Conservation (phyloP, 2,888 invertebrate species). For the Polyommatus icarus region DNA sequence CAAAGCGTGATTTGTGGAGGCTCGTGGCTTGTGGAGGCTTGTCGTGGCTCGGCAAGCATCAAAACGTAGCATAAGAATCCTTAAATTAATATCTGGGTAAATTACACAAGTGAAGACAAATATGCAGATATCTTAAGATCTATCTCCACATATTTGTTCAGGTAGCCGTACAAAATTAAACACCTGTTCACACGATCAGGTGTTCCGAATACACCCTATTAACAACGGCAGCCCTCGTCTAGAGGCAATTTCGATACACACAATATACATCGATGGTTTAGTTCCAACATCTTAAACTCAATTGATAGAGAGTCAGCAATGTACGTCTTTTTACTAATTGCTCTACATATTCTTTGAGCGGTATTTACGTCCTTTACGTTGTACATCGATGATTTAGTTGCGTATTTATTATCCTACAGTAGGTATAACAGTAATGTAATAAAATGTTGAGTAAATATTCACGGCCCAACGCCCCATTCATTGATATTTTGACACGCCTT, state of each 20-base stretch:
- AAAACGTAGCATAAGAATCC: too few relatives aligned
- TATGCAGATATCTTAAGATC: conserved; percentile 33
- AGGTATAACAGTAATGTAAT: background rate
- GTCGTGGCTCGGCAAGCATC: too few relatives aligned
- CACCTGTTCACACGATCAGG: conserved; percentile 64
- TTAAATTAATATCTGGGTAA: background rate
- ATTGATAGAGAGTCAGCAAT: conserved; percentile 32
- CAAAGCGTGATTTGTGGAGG: too few relatives aligned
- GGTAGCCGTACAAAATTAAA: conserved; percentile 41
- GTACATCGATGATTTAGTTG: conserved; percentile 7
- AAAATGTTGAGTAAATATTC: background rate
- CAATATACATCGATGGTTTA: conserved; percentile 42
- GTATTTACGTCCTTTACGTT: background rate
- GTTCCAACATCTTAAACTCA: background rate
- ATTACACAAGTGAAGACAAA: background rate
- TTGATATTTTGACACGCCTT: conserved; percentile 55
- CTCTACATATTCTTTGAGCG: background rate
- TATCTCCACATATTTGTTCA: conserved; percentile 29
- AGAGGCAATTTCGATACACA: background rate
- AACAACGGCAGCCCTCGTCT: conserved; percentile 37
- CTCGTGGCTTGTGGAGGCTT: too few relatives aligned
- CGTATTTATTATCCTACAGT: background rate
- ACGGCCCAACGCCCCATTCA: conserved; percentile 42
- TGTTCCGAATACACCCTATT: conserved; percentile 50
- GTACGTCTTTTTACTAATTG: conserved; percentile 9